These are phyloP conservation scores for Premnoplex brunnescens DNA, from an alignment of 2,797 vertebrate species.

Conservation along the genomic window DNA sequence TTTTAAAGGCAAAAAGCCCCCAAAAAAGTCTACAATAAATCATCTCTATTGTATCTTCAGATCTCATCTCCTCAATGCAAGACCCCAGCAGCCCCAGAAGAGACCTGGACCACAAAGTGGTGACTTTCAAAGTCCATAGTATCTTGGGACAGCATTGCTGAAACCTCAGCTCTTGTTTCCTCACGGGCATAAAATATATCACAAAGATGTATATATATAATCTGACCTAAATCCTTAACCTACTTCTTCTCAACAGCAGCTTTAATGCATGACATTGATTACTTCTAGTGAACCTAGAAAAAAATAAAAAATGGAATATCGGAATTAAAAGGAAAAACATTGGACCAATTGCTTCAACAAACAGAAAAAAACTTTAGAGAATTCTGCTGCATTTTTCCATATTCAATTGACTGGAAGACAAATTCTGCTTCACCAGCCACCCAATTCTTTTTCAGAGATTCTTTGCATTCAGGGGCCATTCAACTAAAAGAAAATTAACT, in stretches of 20 bases:
- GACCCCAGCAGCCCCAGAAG: not conserved
- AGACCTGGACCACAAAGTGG: not conserved
- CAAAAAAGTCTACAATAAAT: not conserved
- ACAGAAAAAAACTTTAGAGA: not conserved
- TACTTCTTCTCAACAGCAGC: not conserved
- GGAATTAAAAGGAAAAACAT: not conserved
- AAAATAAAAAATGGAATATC: not conserved
- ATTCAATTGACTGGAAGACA: not conserved
- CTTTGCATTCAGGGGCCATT: not conserved
- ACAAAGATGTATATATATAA: not conserved
- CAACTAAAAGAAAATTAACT: not conserved
- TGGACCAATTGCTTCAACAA: not conserved
- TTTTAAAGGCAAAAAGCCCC: fast-evolving
- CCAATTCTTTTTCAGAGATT: not conserved
- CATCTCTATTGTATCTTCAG: fast-evolving
- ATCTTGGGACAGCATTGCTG: not conserved
- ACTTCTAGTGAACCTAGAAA: not conserved
- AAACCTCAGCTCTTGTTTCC: not conserved
- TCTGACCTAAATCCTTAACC: not conserved
- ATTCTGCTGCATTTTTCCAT: not conserved
- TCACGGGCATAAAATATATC: not conserved
- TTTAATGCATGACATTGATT: not conserved
- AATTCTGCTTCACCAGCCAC: not conserved
- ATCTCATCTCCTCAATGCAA: not conserved
- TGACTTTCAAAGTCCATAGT: not conserved